Evolutionary conservation across 92 coral and sea anemone genomes (phyloP).

Genomic region (Diadumene lineata): DNA sequence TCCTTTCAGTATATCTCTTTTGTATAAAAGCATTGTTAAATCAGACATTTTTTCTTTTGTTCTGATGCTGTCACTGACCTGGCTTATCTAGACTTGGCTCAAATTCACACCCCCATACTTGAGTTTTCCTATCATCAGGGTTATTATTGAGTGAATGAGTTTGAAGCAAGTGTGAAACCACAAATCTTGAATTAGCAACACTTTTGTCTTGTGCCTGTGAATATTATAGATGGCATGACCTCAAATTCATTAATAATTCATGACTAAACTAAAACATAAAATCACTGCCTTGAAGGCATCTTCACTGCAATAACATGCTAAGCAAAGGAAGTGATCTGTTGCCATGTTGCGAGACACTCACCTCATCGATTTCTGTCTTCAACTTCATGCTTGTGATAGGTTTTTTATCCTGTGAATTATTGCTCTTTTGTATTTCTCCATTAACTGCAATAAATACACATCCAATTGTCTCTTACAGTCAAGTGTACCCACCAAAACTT

Average conservation of each 20-base stretch:
- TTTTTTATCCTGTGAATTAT: background rate
- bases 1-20: too few species aligned
- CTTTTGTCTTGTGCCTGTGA: slow-evolving; percentile 44
- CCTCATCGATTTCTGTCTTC: slow-evolving; percentile 15
- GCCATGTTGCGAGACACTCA: too few species aligned
- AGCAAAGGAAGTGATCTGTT: too few species aligned
- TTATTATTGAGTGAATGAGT: slow-evolving; percentile 96
- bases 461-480: too few species aligned
- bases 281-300: too few species aligned
- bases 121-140: slow-evolving; percentile 93
- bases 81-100: slow-evolving; percentile 80
- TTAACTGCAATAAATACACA: slow-evolving; percentile 4
- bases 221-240: background rate
- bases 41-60: too few species aligned
- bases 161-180: slow-evolving; percentile 92
- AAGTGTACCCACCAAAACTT: too few species aligned
- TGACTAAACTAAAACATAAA: too few species aligned
- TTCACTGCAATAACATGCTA: too few species aligned
- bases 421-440: background rate
- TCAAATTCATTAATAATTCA: background rate
- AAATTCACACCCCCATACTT: slow-evolving; percentile 99
- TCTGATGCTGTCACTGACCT: slow-evolving; percentile 41
- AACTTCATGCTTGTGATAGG: slow-evolving; percentile 14
- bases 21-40: too few species aligned
- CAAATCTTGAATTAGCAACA: slow-evolving; percentile 65